Evolutionary conservation across 1,140 invertebrate genomes (phyloP).

Genomic region (Potamilus streckersoni): DNA sequence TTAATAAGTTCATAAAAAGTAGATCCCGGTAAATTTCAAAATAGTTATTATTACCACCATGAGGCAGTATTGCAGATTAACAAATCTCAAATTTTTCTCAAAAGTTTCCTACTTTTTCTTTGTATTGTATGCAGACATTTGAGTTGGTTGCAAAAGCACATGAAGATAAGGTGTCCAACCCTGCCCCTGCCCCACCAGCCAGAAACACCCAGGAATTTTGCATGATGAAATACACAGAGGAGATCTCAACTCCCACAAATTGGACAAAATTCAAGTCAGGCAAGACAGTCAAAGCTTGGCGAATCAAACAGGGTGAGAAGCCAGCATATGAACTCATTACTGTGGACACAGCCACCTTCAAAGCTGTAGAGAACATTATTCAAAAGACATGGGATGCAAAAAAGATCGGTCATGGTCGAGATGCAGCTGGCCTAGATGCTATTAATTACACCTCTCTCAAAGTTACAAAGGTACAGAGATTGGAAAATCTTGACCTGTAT

Average conservation of each 20-base stretch:
- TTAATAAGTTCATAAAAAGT: too few species aligned
- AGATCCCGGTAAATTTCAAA: too few species aligned
- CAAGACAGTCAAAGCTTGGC: conserved; percentile 33
- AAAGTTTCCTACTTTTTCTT: too few species aligned
- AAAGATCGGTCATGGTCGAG: conserved; percentile 36
- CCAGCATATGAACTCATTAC: conserved; percentile 13
- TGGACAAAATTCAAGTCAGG: conserved; percentile 31
- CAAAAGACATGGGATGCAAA: conserved; percentile 30
- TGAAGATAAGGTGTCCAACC: background rate
- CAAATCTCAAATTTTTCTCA: too few species aligned
- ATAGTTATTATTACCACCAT: too few species aligned
- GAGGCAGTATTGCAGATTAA: too few species aligned
- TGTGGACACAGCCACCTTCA: conserved; percentile 15
- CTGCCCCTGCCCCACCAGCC: background rate
- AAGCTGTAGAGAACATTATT: conserved; percentile 21
- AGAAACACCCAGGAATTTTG: conserved; percentile 30
- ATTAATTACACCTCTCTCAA: conserved; percentile 19
- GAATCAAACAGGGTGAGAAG: conserved; percentile 7
- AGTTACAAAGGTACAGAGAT: conserved; percentile 36
- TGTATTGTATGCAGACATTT: conserved; percentile 9
- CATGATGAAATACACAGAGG: conserved; percentile 23
- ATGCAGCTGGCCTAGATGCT: conserved; percentile 27
- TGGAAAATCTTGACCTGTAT: conserved; percentile 39
- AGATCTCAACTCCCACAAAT: conserved; percentile 21
- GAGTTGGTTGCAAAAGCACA: conserved; percentile 3